Evolutionary conservation across 2,888 invertebrate species (phyloP).

Genomic region (Drosophila putrida): DNA sequence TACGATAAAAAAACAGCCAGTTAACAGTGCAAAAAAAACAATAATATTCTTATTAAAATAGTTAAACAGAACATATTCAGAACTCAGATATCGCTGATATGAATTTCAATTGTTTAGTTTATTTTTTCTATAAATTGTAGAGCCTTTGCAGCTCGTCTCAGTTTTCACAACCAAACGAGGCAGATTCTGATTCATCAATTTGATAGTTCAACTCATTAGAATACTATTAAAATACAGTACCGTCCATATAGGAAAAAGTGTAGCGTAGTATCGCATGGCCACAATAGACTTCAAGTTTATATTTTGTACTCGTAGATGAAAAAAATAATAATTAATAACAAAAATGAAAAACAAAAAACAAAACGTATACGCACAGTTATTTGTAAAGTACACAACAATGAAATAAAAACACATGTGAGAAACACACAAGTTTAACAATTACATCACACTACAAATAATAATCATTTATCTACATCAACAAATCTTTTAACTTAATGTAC

Average conservation of each 20-base stretch:
- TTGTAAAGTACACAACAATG: conserved; percentile 38
- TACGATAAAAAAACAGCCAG: conserved; percentile 26
- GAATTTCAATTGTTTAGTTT: neutral
- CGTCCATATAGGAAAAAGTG: conserved; percentile 58
- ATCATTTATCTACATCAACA: conserved; percentile 12
- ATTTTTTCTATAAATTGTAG: conserved; percentile 8
- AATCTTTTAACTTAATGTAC: conserved; percentile 39
- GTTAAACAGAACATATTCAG: no score
- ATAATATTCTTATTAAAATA: conserved; percentile 34
- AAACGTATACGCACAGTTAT: conserved; percentile 27
- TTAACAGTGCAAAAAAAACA: conserved; percentile 43
- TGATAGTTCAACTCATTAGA: conserved; percentile 39
- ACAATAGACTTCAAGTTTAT: conserved; percentile 60
- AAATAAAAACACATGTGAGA: conserved; percentile 20
- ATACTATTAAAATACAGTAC: conserved; percentile 60
- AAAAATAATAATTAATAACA: neutral
- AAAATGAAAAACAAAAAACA: neutral
- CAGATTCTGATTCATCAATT: conserved; percentile 12
- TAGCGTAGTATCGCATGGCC: conserved; percentile 58
- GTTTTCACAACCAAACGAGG: conserved; percentile 4
- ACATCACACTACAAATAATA: conserved; percentile 7
- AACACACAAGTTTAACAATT: conserved; percentile 17
- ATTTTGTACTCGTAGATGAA: conserved; percentile 44
- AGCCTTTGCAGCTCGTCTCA: conserved; percentile 29
- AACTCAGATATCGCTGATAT: neutral